A percentile compares a stretch with the other conserved stretches of the same genome.
phyloP scores from a whole-genome alignment of 2,113 vertebrate genomes.

The Theristicus caerulescens region DNA sequence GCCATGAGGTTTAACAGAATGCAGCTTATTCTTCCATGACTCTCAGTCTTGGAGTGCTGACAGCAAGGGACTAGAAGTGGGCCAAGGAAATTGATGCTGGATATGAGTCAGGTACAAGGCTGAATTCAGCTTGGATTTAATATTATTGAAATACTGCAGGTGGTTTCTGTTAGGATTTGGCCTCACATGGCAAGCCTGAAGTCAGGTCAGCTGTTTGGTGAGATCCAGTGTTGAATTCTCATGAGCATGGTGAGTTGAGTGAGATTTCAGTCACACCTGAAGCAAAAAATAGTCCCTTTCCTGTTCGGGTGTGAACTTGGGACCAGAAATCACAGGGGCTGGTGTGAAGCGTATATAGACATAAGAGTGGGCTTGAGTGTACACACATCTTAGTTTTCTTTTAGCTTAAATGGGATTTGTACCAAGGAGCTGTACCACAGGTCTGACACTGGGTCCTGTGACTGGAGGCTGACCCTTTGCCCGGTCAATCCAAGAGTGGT shows the following conservation, averaged over 20 bases:
- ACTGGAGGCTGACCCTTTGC: constrained; percentile 22
- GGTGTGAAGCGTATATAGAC: constrained; percentile 37
- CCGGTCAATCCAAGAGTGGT: not conserved
- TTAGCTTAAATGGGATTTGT: constrained; percentile 59
- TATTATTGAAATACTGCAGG: constrained; percentile 62
- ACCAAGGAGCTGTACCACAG: not conserved
- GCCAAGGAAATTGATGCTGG: constrained; percentile 55
- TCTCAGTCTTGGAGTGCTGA: constrained; percentile 56
- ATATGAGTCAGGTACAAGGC: constrained; percentile 55
- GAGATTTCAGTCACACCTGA: constrained; percentile 63
- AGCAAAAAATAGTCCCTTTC: constrained; percentile 47
- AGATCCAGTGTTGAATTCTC: constrained; percentile 39
- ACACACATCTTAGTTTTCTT: constrained; percentile 42
- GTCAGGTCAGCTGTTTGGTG: constrained; percentile 53
- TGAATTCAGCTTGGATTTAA: constrained; percentile 58
- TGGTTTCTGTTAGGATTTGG: constrained; percentile 65
- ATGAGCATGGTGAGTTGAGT: constrained; percentile 36
- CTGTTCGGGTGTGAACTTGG: constrained; percentile 44
- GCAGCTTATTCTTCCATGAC: constrained; percentile 58
- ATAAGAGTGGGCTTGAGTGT: not conserved
- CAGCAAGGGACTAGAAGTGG: constrained; percentile 40
- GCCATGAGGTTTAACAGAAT: constrained; percentile 42
- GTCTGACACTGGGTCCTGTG: not conserved
- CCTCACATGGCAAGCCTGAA: constrained; percentile 34
- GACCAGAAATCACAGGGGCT: constrained; percentile 23